Evolutionary conservation across 2,113 vertebrate species (phyloP), one percentile per base, ranked within the genome.

Genomic region (Lipophrys pholis): DNA sequence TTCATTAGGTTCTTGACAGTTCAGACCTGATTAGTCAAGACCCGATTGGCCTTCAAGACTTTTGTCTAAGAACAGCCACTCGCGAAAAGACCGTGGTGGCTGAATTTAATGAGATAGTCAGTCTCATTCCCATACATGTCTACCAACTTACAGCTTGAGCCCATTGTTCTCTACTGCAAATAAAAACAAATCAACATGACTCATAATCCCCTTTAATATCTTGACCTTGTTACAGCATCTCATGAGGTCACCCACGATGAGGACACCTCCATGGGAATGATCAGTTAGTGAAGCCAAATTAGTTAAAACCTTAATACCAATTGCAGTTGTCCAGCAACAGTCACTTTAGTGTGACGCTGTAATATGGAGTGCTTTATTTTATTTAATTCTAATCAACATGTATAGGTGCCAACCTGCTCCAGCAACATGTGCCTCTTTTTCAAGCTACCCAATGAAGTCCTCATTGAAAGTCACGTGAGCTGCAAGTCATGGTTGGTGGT

Each of bases 401-500:
- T 52, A 55, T 40, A 64, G 45, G 14, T 45, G 59, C 42, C 15
- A 10, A 12, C 48, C 57, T 40, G 17, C 70, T 30, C 57, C 36
- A 15, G 67, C 38, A 38, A 21, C 30, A 17, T 12, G 46, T 17
- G 8, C 11, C 43, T 30, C 8, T 38, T 63, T 72, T 70, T 74
- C 11, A 54, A 36, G n/a, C 3, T 0, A 14, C 73, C 59, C 48
- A 62, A 51, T 52, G 17, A 54, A 8, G 39, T 7, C 3, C 1
- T 17, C 7, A 50, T 43, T 51, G 41, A 67, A 49, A 62, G 54
- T 67, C 71, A 76, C 30, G 50, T 74, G 80, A 81, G 90, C 86
- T 81, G 87, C 90, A 89, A 94, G 93, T 91, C 81, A 88, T 90
- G 82, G 88, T 91, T 89, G 87, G 89, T 91, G 86, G 92, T 92